Base-by-base conservation (phyloP, 2,888 invertebrate genomes). In the Neria commutata region DNA sequence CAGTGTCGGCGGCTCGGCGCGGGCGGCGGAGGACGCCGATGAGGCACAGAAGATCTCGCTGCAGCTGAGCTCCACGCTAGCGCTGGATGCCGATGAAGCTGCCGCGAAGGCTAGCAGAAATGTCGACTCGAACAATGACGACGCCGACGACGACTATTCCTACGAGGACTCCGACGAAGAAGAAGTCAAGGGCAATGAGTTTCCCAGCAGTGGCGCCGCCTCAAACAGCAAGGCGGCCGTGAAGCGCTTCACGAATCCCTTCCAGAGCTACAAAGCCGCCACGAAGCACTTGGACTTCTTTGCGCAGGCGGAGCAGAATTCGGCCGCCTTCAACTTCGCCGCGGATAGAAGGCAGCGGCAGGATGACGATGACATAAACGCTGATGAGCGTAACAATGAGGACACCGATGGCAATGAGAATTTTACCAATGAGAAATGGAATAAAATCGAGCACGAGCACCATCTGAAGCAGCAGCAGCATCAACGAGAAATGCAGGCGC, bases 391-490 rank as follows among this genome's bases (percentile, higher is more conserved):
- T 53, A 56, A 40, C 29, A 51, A 42, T 19, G 34, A 24, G 29
- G 58, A 23, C 49, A 52, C 6, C 53, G 26, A 60, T 25, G 40
- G 79, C 59, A 62, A 78, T 49, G 64, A 78, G 63, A 61, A 77
- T 63, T 63, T 80, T 70, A 66, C 83, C 67, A 66, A 81, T 63
- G 73, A 83, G 62, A 65, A 81, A 69, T 67, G 80, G 80, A 70
- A 81, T 68, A 72, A 82, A 68, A 74, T 81, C 68, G 76, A 83
- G 67, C 76, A 81, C 66, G 74, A 74, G 60, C 77, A 77, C 65
- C 69, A 73, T 40, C 62, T 75, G 54, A 69, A 67, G 56, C 73
- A 76, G 58, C 69, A 73, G 59, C 73, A 73, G 52, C 80, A 76
- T 61, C 77, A 76, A 37, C 75, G 70, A 56, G 77, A 75, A 19